Conservation (phyloP, 1,140 invertebrate species). For the Penaeus vannamei region DNA sequence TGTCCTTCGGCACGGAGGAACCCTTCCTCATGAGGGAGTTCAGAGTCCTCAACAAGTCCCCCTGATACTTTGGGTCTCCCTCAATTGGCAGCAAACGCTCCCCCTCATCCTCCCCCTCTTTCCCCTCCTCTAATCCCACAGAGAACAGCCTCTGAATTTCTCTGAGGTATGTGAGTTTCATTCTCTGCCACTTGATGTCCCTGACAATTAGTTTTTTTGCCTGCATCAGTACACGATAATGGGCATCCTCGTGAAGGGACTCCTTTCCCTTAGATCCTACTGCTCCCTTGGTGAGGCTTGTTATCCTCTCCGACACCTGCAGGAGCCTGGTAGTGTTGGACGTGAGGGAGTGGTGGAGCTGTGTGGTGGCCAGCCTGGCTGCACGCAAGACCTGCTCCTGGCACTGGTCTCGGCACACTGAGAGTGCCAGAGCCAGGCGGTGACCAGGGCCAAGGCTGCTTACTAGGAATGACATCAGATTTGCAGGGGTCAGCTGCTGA, state of each 20-base stretch:
- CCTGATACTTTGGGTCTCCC: neutral
- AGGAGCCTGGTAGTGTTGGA: slow-evolving; percentile 5
- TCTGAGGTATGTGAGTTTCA: slow-evolving; percentile 38
- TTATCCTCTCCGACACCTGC: slow-evolving; percentile 12
- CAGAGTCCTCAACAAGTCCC: slow-evolving; percentile 34
- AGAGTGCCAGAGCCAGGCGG: slow-evolving; percentile 43
- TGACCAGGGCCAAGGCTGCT: slow-evolving; percentile 30
- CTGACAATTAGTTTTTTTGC: neutral
- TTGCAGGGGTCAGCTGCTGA: slow-evolving; percentile 48
- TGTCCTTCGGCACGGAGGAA: neutral
- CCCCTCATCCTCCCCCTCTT: too few species aligned
- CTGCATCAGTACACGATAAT: slow-evolving; percentile 6
- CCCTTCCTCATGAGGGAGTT: slow-evolving; percentile 31
- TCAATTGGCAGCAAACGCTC: neutral
- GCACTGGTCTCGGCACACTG: slow-evolving; percentile 37
- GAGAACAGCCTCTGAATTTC: slow-evolving; percentile 44
- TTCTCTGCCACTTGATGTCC: slow-evolving; percentile 43
- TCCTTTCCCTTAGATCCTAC: neutral
- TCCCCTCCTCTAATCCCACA: neutral
- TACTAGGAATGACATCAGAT: slow-evolving; percentile 48
- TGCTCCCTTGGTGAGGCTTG: neutral
- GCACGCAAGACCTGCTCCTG: slow-evolving; percentile 42
- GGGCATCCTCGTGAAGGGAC: neutral
- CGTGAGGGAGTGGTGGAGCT: slow-evolving; percentile 42
- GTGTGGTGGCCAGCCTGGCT: slow-evolving; percentile 22